Evolutionary conservation across 2,888 invertebrate species (phyloP), one percentile per base, ranked within the genome.

Genomic region (Pheosia gnoma): DNA sequence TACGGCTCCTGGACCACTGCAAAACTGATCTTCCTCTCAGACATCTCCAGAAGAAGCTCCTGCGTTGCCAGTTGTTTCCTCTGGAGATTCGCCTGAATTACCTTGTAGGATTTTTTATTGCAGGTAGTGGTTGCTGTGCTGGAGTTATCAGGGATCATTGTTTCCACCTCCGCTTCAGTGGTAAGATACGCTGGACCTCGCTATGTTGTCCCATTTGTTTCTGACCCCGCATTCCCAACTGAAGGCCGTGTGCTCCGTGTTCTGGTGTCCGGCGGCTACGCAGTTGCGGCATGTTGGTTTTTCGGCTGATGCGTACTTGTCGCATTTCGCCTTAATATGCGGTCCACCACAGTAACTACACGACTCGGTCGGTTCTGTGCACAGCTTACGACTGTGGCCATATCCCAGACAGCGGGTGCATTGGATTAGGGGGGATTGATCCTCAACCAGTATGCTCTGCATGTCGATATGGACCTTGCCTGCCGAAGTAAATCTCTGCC

Each of bases 401-500:
- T 60, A 67, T 2, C 54, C 63, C 9, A 68, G 60, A 57, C 71
- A 68, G 2, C 38, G 11, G 2, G 67, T 11, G 45, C 71, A 71
- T 53, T 71, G 68, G 8, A 68, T 54, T 10, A 71, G 57, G 0
- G 68, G 67, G 3, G 71, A 62, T 38, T 71, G 67, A 59, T 71
- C 71, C 4, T n/a, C 58, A 0, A 65, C 67, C 5, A 4, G 3
- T 7, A 39, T 7, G 7, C 7, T 39, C n/a, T 67, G 65, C 3
- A 68, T 37, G 43, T 64, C 65, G 0, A 66, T 58, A 9, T 60
- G 59, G 0, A 62, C 37, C 8, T 5, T 52, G 3, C 51, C 59
- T 0, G 13, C 36, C 8, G 38, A 4, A 1, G 37, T 25, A 0
- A 39, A 1, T 10, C 49, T 39, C 13, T 53, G n/a, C 65, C 65